phyloP scores from a whole-genome alignment of 2,113 vertebrate genomes.

The Engystomops pustulosus region DNA sequence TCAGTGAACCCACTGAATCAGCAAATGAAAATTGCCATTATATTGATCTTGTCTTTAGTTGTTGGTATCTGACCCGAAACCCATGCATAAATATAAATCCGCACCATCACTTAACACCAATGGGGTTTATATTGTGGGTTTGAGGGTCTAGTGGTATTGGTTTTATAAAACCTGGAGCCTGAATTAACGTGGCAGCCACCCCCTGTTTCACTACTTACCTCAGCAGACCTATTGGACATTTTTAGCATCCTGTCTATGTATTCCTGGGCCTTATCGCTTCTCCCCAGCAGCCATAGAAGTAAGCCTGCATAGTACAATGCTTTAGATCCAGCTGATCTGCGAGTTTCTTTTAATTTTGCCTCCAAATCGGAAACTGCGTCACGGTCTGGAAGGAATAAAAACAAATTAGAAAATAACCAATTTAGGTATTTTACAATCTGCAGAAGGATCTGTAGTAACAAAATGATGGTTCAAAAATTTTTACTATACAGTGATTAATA shows the following conservation, averaged over 20 bases:
- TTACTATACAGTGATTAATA: no score
- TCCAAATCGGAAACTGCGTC: slow-evolving; percentile 68
- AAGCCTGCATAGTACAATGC: slow-evolving; percentile 67
- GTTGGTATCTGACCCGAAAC: no score
- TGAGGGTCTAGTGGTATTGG: no score
- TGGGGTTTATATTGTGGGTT: no score
- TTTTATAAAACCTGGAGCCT: no score
- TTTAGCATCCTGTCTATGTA: slow-evolving; percentile 71
- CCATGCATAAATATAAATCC: no score
- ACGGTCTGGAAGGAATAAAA: slow-evolving; percentile 60
- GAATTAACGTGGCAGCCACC: background rate
- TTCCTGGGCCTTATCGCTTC: slow-evolving; percentile 67
- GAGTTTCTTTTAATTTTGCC: slow-evolving; percentile 66
- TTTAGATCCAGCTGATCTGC: slow-evolving; percentile 52
- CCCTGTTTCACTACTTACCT: slow-evolving; percentile 58
- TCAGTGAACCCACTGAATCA: no score
- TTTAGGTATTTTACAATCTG: background rate
- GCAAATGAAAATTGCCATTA: no score
- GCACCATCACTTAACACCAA: no score
- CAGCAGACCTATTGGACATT: slow-evolving; percentile 61
- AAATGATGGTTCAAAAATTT: no score
- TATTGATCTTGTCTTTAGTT: no score
- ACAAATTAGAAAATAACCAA: background rate
- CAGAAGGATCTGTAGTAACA: no score
- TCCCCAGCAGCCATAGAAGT: slow-evolving; percentile 70